Evolutionary conservation across 2,797 vertebrate genomes (phyloP).

Genomic region (Furcifer pardalis): DNA sequence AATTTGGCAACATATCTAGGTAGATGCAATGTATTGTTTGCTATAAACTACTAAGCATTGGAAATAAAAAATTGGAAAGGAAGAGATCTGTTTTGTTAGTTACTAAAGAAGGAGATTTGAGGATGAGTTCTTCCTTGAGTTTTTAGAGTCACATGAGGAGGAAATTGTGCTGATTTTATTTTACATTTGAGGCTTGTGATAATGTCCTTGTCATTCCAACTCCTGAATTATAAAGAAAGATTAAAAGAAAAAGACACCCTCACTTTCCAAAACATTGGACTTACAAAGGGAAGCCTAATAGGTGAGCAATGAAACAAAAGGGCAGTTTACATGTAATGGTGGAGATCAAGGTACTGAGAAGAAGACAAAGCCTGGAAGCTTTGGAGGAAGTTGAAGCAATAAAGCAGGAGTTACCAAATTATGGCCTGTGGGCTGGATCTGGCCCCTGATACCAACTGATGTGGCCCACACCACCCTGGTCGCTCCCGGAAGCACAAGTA

Average conservation of each 20-base stretch:
- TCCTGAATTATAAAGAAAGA: neutral
- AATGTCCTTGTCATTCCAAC: neutral
- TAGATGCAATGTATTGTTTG: neutral
- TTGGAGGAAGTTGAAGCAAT: neutral
- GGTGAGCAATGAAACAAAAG: neutral
- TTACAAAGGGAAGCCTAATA: slow-evolving; percentile 1
- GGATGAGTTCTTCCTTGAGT: neutral
- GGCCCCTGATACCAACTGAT: no score
- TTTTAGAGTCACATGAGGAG: neutral
- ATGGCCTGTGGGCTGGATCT: no score
- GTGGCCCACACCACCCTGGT: no score
- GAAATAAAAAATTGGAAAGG: neutral
- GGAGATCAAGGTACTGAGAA: neutral
- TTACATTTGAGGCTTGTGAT: neutral
- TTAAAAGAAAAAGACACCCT: neutral
- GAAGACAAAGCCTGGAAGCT: neutral
- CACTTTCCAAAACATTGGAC: neutral
- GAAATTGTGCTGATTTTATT: neutral
- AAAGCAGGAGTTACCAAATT: no score
- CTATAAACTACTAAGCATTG: neutral
- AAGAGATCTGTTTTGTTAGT: neutral
- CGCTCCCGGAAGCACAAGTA: no score
- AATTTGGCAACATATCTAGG: neutral
- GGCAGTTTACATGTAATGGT: neutral
- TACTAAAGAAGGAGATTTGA: neutral